Percentiles rank a stretch among this genome's conserved stretches.
Conservation (phyloP, 2,113 vertebrate species). For the Myiopsitta monachus region DNA sequence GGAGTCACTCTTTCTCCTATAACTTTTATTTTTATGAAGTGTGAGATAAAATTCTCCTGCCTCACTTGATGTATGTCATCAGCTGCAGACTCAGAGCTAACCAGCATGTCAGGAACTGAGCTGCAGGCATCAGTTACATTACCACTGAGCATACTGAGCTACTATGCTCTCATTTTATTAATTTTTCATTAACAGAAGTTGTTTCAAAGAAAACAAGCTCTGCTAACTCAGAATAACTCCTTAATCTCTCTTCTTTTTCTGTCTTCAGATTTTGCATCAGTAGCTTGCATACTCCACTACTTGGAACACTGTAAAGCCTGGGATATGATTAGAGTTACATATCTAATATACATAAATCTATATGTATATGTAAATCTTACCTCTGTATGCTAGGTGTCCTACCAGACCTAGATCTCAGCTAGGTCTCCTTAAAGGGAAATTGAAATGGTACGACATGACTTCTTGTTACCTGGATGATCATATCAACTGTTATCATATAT, state of each 20-base stretch:
- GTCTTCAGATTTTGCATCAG: background rate
- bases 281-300: background rate
- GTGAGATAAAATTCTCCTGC: conserved; percentile 11
- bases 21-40: background rate
- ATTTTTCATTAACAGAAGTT: conserved; percentile 54
- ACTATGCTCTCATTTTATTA: conserved; percentile 4
- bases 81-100: conserved; percentile 22
- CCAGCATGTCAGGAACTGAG: conserved; percentile 26
- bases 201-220: conserved; percentile 9
- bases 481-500: background rate
- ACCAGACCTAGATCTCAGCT: background rate
- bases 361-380: background rate
- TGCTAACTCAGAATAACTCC: background rate
- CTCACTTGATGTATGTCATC: background rate
- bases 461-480: background rate
- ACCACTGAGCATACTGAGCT: conserved; percentile 11
- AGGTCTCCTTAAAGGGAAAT: background rate
- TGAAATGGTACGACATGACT: background rate
- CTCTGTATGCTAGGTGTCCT: background rate
- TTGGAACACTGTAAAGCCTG: background rate
- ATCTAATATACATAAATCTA: background rate
- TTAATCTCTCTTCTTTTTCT: background rate
- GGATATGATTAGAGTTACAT: background rate
- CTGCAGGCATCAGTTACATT: conserved; percentile 52
- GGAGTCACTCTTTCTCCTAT: background rate